phyloP scores from a whole-genome alignment of 37 sponge, comb jelly and placozoan species.

The Tethya wilhelma region DNA sequence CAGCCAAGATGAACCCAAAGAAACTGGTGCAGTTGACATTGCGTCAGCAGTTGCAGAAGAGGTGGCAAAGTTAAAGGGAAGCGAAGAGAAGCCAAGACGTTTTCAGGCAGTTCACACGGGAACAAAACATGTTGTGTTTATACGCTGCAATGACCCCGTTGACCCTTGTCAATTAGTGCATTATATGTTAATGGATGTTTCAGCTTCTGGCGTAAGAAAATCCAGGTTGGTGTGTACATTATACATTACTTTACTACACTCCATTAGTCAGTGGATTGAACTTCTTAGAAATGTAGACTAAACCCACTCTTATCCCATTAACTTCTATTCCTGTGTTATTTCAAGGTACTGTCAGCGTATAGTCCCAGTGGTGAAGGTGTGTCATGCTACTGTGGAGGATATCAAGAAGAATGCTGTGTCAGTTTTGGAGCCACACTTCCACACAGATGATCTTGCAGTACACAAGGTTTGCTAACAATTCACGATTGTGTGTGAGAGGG shows the following conservation, averaged over 20 bases:
- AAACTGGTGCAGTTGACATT: constrained; percentile 2
- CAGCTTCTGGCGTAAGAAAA: neutral
- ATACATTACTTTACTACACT: neutral
- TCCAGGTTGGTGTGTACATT: neutral
- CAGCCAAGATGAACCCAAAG: neutral
- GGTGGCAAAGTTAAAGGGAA: constrained; percentile 51
- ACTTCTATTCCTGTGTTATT: neutral
- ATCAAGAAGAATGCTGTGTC: constrained; percentile 47
- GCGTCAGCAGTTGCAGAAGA: constrained; percentile 53
- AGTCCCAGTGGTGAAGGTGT: constrained; percentile 64
- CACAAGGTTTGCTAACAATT: neutral
- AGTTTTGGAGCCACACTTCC: constrained; percentile 71
- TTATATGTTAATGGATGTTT: neutral
- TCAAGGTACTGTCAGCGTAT: constrained; percentile 65
- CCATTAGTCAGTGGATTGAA: neutral
- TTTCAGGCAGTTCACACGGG: constrained; percentile 60
- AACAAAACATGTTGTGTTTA: constrained; percentile 76
- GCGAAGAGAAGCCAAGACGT: constrained; percentile 15
- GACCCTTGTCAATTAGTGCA: constrained; percentile 68
- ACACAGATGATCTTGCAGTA: constrained; percentile 15
- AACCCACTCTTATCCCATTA: neutral
- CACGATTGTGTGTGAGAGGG: too few relatives aligned
- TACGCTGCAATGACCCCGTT: constrained; percentile 51
- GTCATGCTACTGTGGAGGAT: constrained; percentile 64
- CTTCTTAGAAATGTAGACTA: neutral